Base-by-base conservation (phyloP, 2,888 invertebrate genomes). In the Gerris lacustris region DNA sequence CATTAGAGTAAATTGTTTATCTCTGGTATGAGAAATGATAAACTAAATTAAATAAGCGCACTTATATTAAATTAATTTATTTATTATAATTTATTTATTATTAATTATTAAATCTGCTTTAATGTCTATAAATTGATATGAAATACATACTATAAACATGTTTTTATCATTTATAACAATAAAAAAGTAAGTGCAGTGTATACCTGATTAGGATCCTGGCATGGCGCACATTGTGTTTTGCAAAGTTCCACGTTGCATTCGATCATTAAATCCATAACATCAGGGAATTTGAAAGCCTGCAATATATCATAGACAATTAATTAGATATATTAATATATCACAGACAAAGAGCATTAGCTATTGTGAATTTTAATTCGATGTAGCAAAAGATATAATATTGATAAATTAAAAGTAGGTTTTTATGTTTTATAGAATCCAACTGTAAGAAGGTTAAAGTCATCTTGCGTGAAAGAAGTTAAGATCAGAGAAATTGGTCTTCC, bases 171-270 rank as follows among this genome's bases (percentile, higher is more conserved):
- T n/a, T n/a, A n/a, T n/a, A 64, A 64, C 31, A 17, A 31, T 6
- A 17, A 64, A 64, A 64, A 64, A 15, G 31, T 55, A 9, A 9
- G 7, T 55, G 15, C 7, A 55, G 7, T 9, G 15, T 11, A 64
- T 64, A 80, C 86, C 74, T 88, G 88, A 76, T 83, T 80, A 47
- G 85, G 84, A 74, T 86, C 85, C 0, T 88, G 85, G 76, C 91
- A 91, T 45, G 87, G 85, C 72, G 88, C 88, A 77, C 92, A 92
- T 76, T 89, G 87, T 15, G 87, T 88, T 80, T 91, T 91, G 78
- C 91, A 92, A 0, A 92, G 81, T 77, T 91, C 91, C 0, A 92
- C 88, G 74, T 91, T 90, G 77, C 92, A 92, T 79, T 91, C 91
- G 72, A 92, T 86, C 75, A 88, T 87, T 68, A 92, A 81, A 76